phyloP scores from a whole-genome alignment of 2,113 vertebrate species.

The crab-eating macaque (Macaca fascicularis) region DNA sequence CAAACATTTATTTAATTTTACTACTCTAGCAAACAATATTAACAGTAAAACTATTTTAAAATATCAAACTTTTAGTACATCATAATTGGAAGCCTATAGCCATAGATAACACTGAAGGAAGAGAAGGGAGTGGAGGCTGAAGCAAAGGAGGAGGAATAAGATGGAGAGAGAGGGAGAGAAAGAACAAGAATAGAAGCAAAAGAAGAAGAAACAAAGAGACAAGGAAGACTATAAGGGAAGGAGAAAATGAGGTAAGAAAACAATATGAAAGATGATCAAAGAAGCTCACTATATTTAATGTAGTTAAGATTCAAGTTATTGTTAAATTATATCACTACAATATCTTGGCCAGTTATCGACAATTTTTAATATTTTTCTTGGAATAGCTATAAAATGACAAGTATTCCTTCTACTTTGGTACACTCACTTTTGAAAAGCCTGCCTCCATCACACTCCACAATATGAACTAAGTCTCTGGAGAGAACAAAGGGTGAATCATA shows the following conservation, averaged over 20 bases:
- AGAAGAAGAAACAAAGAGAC: not conserved
- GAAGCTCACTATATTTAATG: not conserved
- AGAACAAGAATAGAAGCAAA: not conserved
- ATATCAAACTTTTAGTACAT: not conserved
- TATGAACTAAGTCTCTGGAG: not conserved
- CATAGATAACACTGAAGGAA: not conserved
- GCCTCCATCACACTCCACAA: not conserved
- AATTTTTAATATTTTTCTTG: not conserved
- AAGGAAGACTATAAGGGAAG: not conserved
- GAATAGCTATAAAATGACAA: not conserved
- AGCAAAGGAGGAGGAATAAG: not conserved
- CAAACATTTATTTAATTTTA: not conserved
- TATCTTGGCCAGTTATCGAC: not conserved
- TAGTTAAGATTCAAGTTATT: not conserved
- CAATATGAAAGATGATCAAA: not conserved
- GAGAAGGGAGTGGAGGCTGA: not conserved
- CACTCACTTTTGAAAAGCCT: not conserved
- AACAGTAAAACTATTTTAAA: not conserved
- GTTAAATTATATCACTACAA: not conserved
- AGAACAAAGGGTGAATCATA: not conserved
- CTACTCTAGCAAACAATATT: not conserved
- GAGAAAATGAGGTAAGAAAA: not conserved
- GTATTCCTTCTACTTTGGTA: not conserved
- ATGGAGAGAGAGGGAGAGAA: not conserved
- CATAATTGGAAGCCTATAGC: not conserved